Evolutionary conservation across 2,888 invertebrate genomes (phyloP).

Genomic region (Desoria tigrina): DNA sequence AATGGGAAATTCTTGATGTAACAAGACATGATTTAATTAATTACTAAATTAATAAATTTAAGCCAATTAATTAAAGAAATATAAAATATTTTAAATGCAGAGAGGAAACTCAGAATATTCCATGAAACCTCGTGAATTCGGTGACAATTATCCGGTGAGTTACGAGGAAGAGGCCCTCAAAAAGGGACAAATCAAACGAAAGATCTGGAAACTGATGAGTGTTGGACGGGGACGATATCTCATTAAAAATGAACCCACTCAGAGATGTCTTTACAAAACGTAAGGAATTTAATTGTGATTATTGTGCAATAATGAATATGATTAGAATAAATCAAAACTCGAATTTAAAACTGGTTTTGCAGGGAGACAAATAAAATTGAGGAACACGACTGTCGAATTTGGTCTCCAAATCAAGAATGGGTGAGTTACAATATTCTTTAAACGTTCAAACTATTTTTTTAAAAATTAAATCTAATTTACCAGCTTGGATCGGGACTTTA

Average conservation of each 20-base stretch:
- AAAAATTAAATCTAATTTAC: background rate
- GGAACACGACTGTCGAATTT: slow-evolving; percentile 39
- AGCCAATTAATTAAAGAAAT: too few relatives aligned
- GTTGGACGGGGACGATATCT: slow-evolving; percentile 47
- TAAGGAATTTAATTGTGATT: slow-evolving; percentile 20
- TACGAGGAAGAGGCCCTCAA: slow-evolving; percentile 41
- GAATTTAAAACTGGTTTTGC: background rate
- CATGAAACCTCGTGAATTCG: slow-evolving; percentile 38
- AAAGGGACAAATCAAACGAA: slow-evolving; percentile 35
- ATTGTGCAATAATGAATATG: too few relatives aligned
- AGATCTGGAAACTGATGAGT: slow-evolving; percentile 39
- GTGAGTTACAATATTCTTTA: slow-evolving; percentile 16
- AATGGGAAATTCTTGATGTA: slow-evolving; percentile 46
- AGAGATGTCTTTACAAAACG: slow-evolving; percentile 43
- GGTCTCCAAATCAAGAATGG: slow-evolving; percentile 46
- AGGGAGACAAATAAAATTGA: slow-evolving; percentile 38
- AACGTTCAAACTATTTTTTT: background rate
- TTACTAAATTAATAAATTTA: background rate
- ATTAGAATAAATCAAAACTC: too few relatives aligned
- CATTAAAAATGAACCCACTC: slow-evolving; percentile 32
- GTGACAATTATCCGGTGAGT: slow-evolving; percentile 42
- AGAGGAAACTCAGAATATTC: slow-evolving; percentile 30
- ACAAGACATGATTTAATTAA: too few relatives aligned
- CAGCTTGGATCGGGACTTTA: background rate
- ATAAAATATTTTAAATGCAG: background rate